A percentile compares a stretch with the other conserved stretches of the same genome.
Evolutionary conservation across 53 echinoderm and acorn worm species (phyloP).

Genomic region (Actinopyga echinites): DNA sequence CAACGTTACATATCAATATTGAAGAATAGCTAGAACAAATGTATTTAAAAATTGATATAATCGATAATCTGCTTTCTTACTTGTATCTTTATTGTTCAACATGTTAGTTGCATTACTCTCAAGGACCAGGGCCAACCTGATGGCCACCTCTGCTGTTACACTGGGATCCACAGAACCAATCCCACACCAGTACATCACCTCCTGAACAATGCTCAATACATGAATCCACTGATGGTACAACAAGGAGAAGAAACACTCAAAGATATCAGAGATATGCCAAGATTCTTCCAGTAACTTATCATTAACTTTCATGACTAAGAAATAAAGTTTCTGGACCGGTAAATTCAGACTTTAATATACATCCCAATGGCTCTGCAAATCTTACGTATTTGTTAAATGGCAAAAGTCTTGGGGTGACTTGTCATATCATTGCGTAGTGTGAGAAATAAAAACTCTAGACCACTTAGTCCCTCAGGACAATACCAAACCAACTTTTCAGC

Average conservation of each 20-base stretch:
- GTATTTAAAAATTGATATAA: too few species aligned
- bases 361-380: too few species aligned
- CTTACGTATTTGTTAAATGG: too few species aligned
- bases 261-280: neutral
- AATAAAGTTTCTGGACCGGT: neutral
- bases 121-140: constrained; percentile 87
- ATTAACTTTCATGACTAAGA: neutral
- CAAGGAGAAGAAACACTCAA: neutral
- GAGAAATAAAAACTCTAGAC: too few species aligned
- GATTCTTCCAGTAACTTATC: neutral
- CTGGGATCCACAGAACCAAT: constrained; percentile 91
- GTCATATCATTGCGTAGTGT: too few species aligned
- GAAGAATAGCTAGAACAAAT: too few species aligned
- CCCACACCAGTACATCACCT: constrained; percentile 99
- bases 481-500: too few species aligned
- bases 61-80: neutral
- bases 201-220: constrained; percentile 88
- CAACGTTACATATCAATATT: too few species aligned
- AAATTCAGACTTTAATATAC: too few species aligned
- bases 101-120: constrained; percentile 90
- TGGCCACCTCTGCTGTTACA: constrained; percentile 94
- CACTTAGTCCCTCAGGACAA: too few species aligned
- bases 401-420: too few species aligned
- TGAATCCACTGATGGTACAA: constrained; percentile 83
- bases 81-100: constrained; percentile 6